Conservation (phyloP, 2,113 vertebrate genomes). For the Elgaria multicarinata region DNA sequence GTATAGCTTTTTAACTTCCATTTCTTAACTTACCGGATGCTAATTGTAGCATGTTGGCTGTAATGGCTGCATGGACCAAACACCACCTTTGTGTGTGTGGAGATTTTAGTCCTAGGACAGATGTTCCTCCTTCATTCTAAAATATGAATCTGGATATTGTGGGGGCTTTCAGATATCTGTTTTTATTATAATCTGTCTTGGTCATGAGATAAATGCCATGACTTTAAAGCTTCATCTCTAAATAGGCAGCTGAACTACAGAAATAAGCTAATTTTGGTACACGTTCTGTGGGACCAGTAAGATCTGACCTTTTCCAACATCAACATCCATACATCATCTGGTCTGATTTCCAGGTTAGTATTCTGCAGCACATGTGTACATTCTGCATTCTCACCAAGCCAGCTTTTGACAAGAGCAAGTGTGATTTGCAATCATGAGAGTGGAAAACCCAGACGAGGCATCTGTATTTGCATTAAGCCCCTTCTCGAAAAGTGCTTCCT, state of each 20-base stretch:
- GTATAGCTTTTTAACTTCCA: not conserved
- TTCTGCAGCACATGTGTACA: not conserved
- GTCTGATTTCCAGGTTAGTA: not conserved
- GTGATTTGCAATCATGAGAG: conserved; percentile 7
- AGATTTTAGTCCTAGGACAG: not conserved
- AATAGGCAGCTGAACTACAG: not conserved
- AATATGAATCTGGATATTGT: not conserved
- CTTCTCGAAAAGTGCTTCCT: conserved; percentile 13
- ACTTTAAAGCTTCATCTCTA: not conserved
- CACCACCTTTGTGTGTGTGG: not conserved
- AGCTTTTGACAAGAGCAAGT: not conserved
- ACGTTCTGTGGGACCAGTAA: conserved; percentile 3
- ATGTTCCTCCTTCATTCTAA: too few species aligned
- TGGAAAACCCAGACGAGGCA: not conserved
- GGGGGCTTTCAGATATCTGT: not conserved
- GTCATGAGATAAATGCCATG: not conserved
- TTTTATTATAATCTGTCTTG: not conserved
- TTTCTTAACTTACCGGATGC: not conserved
- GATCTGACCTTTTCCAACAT: not conserved
- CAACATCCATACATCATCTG: not conserved
- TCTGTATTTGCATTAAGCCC: not conserved
- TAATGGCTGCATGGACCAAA: not conserved
- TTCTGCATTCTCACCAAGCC: not conserved
- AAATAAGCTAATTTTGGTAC: not conserved
- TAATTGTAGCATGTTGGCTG: not conserved